A percentile compares a stretch with the other conserved stretches of the same genome.
Conservation (phyloP, 2,888 invertebrate species). For the Agrenia bidenticulata region DNA sequence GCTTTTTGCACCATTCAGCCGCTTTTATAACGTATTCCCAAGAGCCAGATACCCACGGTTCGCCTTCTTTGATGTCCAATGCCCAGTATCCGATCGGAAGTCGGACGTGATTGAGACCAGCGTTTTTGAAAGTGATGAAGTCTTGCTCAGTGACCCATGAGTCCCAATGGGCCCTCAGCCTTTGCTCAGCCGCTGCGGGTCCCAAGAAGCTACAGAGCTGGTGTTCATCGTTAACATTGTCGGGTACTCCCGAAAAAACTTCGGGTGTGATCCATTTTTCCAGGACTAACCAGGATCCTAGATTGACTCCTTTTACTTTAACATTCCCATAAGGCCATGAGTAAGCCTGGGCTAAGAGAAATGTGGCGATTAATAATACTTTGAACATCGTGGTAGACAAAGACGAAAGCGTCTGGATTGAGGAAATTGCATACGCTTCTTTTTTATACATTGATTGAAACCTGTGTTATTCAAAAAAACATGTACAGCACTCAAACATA, state of each 20-base stretch:
- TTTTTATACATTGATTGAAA: too few species aligned
- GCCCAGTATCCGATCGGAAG: conserved; percentile 52
- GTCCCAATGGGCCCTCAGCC: conserved; percentile 47
- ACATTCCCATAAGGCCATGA: conserved; percentile 27
- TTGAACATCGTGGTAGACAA: neutral
- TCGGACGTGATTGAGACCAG: conserved; percentile 50
- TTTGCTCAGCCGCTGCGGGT: conserved; percentile 30
- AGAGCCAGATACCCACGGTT: conserved; percentile 41
- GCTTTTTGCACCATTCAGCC: conserved; percentile 45
- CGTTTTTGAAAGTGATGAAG: conserved; percentile 41
- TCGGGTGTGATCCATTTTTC: conserved; percentile 49
- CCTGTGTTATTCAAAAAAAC: too few species aligned
- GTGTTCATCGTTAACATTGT: conserved; percentile 44
- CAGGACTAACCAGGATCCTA: conserved; percentile 47
- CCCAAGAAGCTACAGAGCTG: conserved; percentile 39
- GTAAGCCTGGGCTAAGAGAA: conserved; percentile 2
- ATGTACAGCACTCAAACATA: too few species aligned
- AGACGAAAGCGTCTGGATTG: too few species aligned
- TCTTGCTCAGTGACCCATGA: conserved; percentile 50
- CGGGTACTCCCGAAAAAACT: conserved; percentile 36
- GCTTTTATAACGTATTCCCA: conserved; percentile 49
- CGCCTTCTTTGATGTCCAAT: conserved; percentile 42
- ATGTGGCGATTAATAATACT: neutral
- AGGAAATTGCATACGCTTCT: too few species aligned
- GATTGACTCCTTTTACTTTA: conserved; percentile 44